Evolutionary conservation across 2,797 vertebrate genomes (phyloP).

Genomic region (Chaetodon trifasciatus): DNA sequence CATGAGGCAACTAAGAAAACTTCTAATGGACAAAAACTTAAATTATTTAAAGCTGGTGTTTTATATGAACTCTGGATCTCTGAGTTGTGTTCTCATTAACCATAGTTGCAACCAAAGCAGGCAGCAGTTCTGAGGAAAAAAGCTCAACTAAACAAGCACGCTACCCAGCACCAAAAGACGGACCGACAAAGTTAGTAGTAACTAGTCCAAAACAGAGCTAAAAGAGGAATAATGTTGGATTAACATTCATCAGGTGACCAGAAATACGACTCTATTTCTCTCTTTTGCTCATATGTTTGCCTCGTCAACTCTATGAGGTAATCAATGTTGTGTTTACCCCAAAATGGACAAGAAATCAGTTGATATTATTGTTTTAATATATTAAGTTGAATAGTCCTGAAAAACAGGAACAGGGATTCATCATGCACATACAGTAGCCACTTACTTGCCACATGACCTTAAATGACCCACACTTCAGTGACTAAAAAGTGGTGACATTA

Average conservation of each 20-base stretch:
- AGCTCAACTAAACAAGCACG: no score
- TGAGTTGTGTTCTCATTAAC: not conserved
- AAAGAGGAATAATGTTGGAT: not conserved
- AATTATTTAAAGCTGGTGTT: conserved; percentile 18
- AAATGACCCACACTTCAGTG: not conserved
- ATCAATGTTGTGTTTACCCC: not conserved
- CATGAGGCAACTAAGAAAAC: not conserved
- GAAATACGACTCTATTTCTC: not conserved
- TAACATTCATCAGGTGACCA: not conserved
- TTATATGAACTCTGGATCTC: no score
- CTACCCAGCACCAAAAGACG: not conserved
- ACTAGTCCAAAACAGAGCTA: not conserved
- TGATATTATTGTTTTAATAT: not conserved
- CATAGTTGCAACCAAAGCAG: not conserved
- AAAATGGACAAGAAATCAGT: not conserved
- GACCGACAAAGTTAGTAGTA: not conserved
- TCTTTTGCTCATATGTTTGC: not conserved
- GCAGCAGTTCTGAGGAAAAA: not conserved
- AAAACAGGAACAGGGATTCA: not conserved
- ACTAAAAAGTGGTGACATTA: not conserved
- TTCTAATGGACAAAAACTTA: not conserved
- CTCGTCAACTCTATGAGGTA: not conserved
- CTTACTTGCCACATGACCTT: not conserved
- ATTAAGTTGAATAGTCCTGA: not conserved
- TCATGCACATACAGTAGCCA: not conserved